phyloP scores from a whole-genome alignment of 2,797 vertebrate species.

The Amazonetta brasiliensis region DNA sequence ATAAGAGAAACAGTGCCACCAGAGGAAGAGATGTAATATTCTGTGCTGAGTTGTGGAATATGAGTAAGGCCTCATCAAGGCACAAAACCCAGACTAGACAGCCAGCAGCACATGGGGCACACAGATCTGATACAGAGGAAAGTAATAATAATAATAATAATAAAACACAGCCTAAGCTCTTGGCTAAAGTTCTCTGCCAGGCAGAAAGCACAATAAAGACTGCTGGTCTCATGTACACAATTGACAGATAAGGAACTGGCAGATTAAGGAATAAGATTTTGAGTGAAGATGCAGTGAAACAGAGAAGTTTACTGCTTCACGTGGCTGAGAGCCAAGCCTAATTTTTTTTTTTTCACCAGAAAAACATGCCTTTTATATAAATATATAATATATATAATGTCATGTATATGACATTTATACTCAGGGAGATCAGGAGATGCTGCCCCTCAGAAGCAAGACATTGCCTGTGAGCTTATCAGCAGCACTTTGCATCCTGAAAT shows the following conservation, averaged over 20 bases:
- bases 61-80: neutral
- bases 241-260: neutral
- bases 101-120: neutral
- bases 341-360: neutral
- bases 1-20: neutral
- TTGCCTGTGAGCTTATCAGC: neutral
- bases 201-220: neutral
- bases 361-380: rapidly evolving
- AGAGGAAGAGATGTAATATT: neutral
- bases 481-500: neutral
- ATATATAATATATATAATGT: too few species aligned
- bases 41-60: neutral
- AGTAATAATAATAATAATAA: too few species aligned
- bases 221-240: neutral
- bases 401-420: neutral
- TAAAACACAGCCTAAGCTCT: neutral
- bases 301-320: neutral
- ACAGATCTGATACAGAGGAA: neutral
- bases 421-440: neutral
- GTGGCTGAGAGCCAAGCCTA: neutral
- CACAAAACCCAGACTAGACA: neutral
- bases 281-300: neutral
- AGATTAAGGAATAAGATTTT: neutral
- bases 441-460: neutral
- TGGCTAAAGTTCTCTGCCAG: neutral